Conservation (phyloP, 2,113 vertebrate genomes). For the Bombycilla garrulus region DNA sequence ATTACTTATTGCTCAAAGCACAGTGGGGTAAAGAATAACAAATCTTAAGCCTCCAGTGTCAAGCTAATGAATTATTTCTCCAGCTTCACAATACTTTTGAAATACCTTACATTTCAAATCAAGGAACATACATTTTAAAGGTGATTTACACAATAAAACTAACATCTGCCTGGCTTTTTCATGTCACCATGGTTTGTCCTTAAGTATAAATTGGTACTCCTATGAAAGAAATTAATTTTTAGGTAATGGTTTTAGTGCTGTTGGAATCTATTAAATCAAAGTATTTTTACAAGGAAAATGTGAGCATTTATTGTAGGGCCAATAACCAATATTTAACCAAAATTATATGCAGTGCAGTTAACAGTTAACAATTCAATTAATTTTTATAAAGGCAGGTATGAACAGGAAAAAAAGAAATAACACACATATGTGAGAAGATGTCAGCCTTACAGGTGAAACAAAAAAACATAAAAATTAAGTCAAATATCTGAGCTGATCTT, state of each 20-base stretch:
- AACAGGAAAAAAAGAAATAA: neutral
- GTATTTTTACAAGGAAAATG: neutral
- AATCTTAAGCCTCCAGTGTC: constrained; percentile 49
- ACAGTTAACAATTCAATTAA: neutral
- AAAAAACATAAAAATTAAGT: neutral
- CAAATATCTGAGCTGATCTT: neutral
- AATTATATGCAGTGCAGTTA: neutral
- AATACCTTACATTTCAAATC: constrained; percentile 42
- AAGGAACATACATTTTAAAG: constrained; percentile 10
- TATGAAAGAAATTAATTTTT: neutral
- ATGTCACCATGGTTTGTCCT: neutral
- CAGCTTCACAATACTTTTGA: constrained; percentile 43
- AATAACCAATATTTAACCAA: neutral
- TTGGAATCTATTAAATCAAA: neutral
- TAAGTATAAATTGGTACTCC: neutral
- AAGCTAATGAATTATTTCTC: constrained; percentile 47
- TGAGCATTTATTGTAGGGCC: neutral
- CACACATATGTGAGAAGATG: neutral
- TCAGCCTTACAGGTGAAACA: neutral
- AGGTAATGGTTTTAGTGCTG: neutral
- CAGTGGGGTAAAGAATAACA: constrained; percentile 25
- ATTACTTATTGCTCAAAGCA: constrained; percentile 37
- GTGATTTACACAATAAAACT: constrained; percentile 15
- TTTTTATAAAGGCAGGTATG: neutral
- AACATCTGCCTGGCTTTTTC: constrained; percentile 1